Percentiles rank a stretch among this genome's conserved stretches.
Conservation (phyloP, 1,140 invertebrate genomes). For the Brachionus sp. region DNA sequence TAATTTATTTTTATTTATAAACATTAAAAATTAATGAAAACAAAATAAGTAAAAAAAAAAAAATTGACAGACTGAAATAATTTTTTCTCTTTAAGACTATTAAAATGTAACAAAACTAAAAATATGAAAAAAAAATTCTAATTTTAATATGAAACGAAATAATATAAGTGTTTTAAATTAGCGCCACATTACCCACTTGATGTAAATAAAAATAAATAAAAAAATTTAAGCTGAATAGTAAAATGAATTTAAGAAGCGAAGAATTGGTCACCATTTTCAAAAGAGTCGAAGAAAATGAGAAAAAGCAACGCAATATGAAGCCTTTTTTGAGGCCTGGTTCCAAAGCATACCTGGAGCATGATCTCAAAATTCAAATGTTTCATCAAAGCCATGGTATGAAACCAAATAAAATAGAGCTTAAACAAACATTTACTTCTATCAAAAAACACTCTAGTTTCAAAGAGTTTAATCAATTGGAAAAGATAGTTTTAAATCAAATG, state of each 20-base stretch:
- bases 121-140: background rate
- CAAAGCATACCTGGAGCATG: background rate
- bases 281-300: background rate
- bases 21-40: too few species aligned
- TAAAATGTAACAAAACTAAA: too few species aligned
- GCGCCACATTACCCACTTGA: background rate
- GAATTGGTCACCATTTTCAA: background rate
- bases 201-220: too few species aligned
- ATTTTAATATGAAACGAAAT: background rate
- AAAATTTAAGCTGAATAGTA: background rate
- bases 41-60: too few species aligned
- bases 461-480: background rate
- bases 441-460: constrained; percentile 25
- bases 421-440: background rate
- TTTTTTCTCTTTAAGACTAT: too few species aligned
- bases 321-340: constrained; percentile 3
- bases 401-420: background rate
- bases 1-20: too few species aligned
- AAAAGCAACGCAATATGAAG: background rate
- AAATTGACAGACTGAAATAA: too few species aligned
- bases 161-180: background rate
- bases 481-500: background rate
- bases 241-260: background rate
- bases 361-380: background rate
- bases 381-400: background rate